Percentiles rank a stretch among this genome's conserved stretches.
Conservation (phyloP, 2,888 invertebrate species). For the Apamea anceps region DNA sequence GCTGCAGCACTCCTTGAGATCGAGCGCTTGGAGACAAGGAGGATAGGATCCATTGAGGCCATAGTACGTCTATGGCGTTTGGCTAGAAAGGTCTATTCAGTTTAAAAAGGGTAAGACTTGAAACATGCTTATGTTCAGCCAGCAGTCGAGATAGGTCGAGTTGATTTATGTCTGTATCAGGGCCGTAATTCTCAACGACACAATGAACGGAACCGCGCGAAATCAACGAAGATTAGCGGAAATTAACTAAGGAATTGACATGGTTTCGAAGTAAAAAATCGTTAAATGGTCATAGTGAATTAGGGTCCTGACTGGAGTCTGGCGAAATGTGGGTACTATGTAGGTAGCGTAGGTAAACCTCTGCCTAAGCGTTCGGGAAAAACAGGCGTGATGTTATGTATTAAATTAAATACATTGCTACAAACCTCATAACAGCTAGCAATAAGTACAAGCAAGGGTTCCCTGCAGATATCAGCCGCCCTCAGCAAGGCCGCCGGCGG, state of each 20-base stretch:
- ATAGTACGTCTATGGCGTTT: constrained; percentile 91
- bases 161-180: not conserved
- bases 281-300: no score
- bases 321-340: not conserved
- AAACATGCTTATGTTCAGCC: not conserved
- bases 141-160: not conserved
- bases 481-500: constrained; percentile 92
- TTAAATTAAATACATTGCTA: not conserved
- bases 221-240: no score
- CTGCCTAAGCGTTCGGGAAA: not conserved
- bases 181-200: no score
- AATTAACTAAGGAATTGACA: no score
- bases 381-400: not conserved
- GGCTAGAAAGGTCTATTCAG: constrained; percentile 82
- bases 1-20: constrained; percentile 72
- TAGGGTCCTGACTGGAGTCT: not conserved
- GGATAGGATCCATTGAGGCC: constrained; percentile 91
- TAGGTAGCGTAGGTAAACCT: not conserved
- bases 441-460: constrained; percentile 91
- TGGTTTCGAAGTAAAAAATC: no score
- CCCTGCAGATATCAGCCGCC: constrained; percentile 89
- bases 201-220: no score
- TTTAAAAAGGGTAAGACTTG: not conserved
- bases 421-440: constrained; percentile 93
- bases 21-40: constrained; percentile 76